phyloP scores from a whole-genome alignment of 2,888 invertebrate genomes.

The Cosmorhoe ocellata region DNA sequence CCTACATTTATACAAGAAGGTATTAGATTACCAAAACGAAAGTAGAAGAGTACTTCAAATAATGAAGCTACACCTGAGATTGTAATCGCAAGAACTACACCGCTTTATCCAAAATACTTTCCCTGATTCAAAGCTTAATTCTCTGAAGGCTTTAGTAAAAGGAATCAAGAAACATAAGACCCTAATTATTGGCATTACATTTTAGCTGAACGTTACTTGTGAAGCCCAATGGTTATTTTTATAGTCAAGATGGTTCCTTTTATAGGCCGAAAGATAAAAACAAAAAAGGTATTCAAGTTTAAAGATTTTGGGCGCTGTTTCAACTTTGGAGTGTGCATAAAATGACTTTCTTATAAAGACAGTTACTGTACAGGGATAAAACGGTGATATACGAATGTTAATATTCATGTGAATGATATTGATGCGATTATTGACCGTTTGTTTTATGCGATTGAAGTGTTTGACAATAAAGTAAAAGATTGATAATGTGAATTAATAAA shows the following conservation, averaged over 20 bases:
- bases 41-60: too few relatives aligned
- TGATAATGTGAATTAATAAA: too few relatives aligned
- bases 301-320: conserved; percentile 15
- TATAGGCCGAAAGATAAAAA: conserved; percentile 22
- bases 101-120: conserved; percentile 13
- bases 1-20: too few relatives aligned
- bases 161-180: conserved; percentile 30
- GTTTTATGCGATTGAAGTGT: too few relatives aligned
- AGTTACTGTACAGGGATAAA: too few relatives aligned
- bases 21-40: too few relatives aligned
- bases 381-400: too few relatives aligned
- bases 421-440: too few relatives aligned
- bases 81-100: conserved; percentile 1
- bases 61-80: conserved; percentile 6
- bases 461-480: too few relatives aligned
- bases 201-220: conserved; percentile 35
- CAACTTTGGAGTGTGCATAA: conserved; percentile 2
- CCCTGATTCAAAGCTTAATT: conserved; percentile 11
- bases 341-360: too few relatives aligned
- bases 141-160: conserved; percentile 16
- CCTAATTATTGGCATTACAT: conserved; percentile 37
- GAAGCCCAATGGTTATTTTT: conserved; percentile 36
- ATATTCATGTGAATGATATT: too few relatives aligned
- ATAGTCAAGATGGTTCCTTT: conserved; percentile 34
- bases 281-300: conserved; percentile 20